Percentiles rank a stretch among this genome's conserved stretches.
Evolutionary conservation across 64 coral and sea anemone genomes (phyloP).

Genomic region (Exaiptasia diaphana): DNA sequence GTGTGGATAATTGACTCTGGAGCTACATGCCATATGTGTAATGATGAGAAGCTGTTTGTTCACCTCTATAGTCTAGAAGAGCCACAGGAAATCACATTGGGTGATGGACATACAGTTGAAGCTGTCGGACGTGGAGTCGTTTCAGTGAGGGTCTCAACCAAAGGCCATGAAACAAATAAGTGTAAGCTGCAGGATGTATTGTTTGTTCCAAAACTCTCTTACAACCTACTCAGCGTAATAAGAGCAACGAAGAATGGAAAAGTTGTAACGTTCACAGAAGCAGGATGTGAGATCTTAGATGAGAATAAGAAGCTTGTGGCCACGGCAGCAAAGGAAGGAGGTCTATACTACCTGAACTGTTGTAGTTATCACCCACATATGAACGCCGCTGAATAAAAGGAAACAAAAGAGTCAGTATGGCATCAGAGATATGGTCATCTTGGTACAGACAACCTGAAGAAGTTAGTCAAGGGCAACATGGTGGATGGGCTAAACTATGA

Average conservation of each 20-base stretch:
- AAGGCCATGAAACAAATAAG: slow-evolving; percentile 11
- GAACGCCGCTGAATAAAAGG: slow-evolving; percentile 10
- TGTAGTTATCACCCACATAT: neutral
- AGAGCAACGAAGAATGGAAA: slow-evolving; percentile 26
- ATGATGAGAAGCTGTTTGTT: slow-evolving; percentile 45
- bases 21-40: slow-evolving; percentile 41
- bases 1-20: slow-evolving; percentile 48
- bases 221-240: slow-evolving; percentile 1
- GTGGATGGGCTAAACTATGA: slow-evolving; percentile 30
- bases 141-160: neutral
- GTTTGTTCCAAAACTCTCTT: slow-evolving; percentile 25
- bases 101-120: slow-evolving; percentile 23
- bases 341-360: slow-evolving; percentile 30
- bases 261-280: neutral
- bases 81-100: slow-evolving; percentile 46
- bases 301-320: neutral
- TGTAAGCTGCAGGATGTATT: slow-evolving; percentile 23
- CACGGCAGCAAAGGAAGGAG: neutral
- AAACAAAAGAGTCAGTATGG: slow-evolving; percentile 12
- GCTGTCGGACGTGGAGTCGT: slow-evolving; percentile 24
- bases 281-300: slow-evolving; percentile 6
- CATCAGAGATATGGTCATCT: slow-evolving; percentile 57
- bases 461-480: slow-evolving; percentile 17
- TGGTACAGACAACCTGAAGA: slow-evolving; percentile 26
- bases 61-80: slow-evolving; percentile 7